Evolutionary conservation across 2,888 invertebrate genomes (phyloP), one percentile per base, ranked within the genome.

Genomic region (Mactromeris polynyma): DNA sequence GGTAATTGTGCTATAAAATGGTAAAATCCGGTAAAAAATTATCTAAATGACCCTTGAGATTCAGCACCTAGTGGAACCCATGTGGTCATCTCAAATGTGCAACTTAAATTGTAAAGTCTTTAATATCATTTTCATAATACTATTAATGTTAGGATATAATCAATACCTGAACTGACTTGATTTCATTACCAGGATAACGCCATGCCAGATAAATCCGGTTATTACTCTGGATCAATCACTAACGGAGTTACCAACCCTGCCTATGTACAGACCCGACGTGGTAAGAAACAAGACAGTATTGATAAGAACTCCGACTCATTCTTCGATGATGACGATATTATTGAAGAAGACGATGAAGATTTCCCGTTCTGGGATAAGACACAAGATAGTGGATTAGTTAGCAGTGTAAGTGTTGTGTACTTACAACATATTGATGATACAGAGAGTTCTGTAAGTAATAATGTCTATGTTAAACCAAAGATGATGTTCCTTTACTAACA

Each of bases 311-410:
- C 78, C 80, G 93, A 91, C 64, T 85, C 83, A 9, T 83, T 89
- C 81, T 88, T 93, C 81, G 90, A 93, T 73, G 92, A 92, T 88
- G 92, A 73, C 93, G 58, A 90, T 92, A 77, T 93, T 92, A 36
- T 73, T 1, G 83, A 83, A 26, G 95, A 95, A 38, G 93, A 94
- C 36, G 93, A 93, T 83, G 94, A 93, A 46, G 94, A 94, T 78
- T 93, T 94, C 79, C 88, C 87, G 31, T 73, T 89, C n/a, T 95
- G 95, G 95, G 94, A 94, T 33, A 94, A 90, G 85, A 93, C 93
- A 81, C 90, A 87, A 31, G 95, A 96, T 90, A 96, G 96, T 89
- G 95, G 95, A 21, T 91, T 96, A 84, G 96, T 96, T 87, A 94
- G 94, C 86, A 82, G 64, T 42, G 92, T 92, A 88, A 88, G 91